Evolutionary conservation across 1,140 invertebrate genomes (phyloP), one percentile per base, ranked within the genome.

Genomic region (Drosophila arizonae): DNA sequence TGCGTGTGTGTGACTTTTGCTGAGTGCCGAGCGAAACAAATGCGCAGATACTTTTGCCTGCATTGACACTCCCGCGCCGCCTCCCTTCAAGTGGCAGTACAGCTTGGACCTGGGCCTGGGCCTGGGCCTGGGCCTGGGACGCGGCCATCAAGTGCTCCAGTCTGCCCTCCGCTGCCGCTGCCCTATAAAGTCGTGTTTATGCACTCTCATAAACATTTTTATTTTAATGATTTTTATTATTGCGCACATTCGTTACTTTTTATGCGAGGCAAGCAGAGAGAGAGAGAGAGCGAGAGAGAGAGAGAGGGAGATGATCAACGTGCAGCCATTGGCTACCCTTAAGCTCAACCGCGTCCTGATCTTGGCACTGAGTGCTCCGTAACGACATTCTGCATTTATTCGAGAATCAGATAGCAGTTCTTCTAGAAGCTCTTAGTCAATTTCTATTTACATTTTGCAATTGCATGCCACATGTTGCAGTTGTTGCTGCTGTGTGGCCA

Each of bases 151-250:
- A 87, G 84, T 84, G 84, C 77, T 55, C 70, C 64, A 66, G 60
- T 74, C 62, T 75, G 26, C 10, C 2, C 33, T 55, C 6, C 48
- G 8, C 33, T 56, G 55, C 62, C 46, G 52, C 72, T 55, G 21
- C 55, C 70, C 77, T 77, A 76, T 39, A 11, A 81, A 87, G 82
- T 75, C 73, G 84, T 88, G 79, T 88, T 88, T 88, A 88, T 88
- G 85, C 85, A 81, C 87, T 88, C 84, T 88, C 84, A 88, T 88
- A 88, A 88, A 88, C 84, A 88, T 88, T 88, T 88, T 89, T 88
- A 88, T 89, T 88, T 88, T 88, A 88, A 88, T 88, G 84, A 88
- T 89, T 88, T 88, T 88, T 88, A 88, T 88, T 88, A 88, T 88
- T 88, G 84, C 77, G 84, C 84, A 89, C 84, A 88, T 88, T 88